Evolutionary conservation across 2,797 vertebrate genomes (phyloP), one percentile per base, ranked within the genome.

Genomic region (Geotrypetes seraphini): DNA sequence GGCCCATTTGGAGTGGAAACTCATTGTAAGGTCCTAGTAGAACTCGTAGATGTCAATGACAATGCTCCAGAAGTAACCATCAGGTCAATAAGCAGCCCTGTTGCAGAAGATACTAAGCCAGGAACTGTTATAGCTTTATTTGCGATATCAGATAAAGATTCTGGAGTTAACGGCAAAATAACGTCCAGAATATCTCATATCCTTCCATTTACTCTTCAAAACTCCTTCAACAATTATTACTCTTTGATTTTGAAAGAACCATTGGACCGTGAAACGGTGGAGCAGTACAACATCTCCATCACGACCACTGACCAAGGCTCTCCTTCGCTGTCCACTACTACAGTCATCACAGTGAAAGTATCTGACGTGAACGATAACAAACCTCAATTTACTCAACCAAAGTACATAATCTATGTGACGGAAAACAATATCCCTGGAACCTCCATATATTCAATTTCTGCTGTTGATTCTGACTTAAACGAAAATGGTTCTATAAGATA

Each of bases 281-380:
- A 34, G 6, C 21, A 25, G 8, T 60, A 52, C 25, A 39, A 48
- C 3, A 51, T 57, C 7, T 21, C 19, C 4, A 25, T 60, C 14
- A 27, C 29, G 3, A 53, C 45, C 8, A 32, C 32, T 5, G 52
- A 48, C 10, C 43, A 22, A 10, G 78, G 75, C 4, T 43, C 24
- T 0, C 73, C 75, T 1, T 31, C 63, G 1, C 53, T 81, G 33
- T 71, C 61, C 33, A 72, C 75, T 2, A 76, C 74, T n/a, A 61
- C 67, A 63, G 74, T 72, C 3, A 69, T 81, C 24, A 60, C 43
- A 5, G 15, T 82, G 3, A 46, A 71, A 36, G 22, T 81, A 5
- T 10, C 77, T 10, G 79, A 82, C 23, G 36, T 78, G 0, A 82
- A 82, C 27, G 78, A 81, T 28, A 79, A 81, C 2, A 75, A 73